Base-by-base conservation (phyloP, 2,113 vertebrate species). In the Malurus elegans region DNA sequence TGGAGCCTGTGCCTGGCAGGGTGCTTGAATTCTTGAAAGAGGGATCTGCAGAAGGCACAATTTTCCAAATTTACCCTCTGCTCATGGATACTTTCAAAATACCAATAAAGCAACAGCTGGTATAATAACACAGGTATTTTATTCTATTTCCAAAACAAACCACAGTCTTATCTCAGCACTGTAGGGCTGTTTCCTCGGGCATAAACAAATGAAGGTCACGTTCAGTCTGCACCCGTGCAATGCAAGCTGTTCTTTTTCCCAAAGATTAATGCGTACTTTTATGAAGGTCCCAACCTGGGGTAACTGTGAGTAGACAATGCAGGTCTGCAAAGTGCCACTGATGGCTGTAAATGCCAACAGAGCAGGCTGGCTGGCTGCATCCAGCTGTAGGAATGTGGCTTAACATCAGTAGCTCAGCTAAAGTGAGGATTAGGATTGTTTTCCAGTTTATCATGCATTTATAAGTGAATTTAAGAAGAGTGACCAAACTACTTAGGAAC, bases 251-350 rank as follows among this genome's bases (percentile, higher is more conserved):
- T 65, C 25, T 79, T 76, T 83, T 65, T 16, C 50, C 54, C 7
- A 0, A 44, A 75, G 50, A 56, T 67, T 23, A 56, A 28, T 0
- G 0, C 11, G 50, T 25, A 4, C 48, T 74, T 38, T 31, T 45
- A 14, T 48, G 26, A 38, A 26, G n/a, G 88, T 86, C 42, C 50
- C 28, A 28, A 5, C 36, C 28, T 44, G 6, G 32, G 23, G 9
- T 57, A 24, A 2, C 21, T 67, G 25, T 60, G 32, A 80, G 44
- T 9, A 67, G 29, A 28, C 60, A 81, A 8, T 18, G 12, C 38
- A 34, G 42, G 38, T 45, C 64, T 75, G 45, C 71, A 62, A 42
- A 73, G 79, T 34, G 74, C 58, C 48, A 12, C 45, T 32, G 65
- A 1, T 70, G 70, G 74, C 56, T 87, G 36, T 12, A 21, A 61